phyloP scores from a whole-genome alignment of 2,113 vertebrate genomes.

The Glaucomys volans region DNA sequence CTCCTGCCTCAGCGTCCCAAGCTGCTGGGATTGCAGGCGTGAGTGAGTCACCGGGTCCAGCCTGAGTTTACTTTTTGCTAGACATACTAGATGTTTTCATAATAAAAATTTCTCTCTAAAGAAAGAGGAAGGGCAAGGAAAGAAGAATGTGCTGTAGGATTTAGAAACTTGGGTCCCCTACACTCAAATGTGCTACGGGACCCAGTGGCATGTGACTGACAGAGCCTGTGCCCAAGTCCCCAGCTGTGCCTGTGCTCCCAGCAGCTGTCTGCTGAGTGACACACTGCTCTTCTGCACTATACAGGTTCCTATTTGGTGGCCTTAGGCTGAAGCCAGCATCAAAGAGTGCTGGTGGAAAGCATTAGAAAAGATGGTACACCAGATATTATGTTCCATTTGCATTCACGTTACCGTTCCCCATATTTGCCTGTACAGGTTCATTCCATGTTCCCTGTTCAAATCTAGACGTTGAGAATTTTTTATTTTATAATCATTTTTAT shows the following conservation, averaged over 20 bases:
- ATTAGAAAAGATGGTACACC: too few species aligned
- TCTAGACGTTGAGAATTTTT: too few species aligned
- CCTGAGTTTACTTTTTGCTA: neutral
- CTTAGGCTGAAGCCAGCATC: too few species aligned
- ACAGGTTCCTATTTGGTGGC: neutral
- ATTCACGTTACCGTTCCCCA: too few species aligned
- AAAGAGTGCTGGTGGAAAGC: too few species aligned
- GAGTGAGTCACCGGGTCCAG: too few species aligned
- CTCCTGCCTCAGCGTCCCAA: too few species aligned
- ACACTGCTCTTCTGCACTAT: fast-evolving
- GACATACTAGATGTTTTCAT: neutral
- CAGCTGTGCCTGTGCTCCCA: fast-evolving
- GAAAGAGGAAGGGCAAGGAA: neutral
- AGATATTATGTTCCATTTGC: too few species aligned
- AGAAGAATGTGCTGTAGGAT: fast-evolving
- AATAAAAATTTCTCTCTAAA: neutral
- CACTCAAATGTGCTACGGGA: neutral
- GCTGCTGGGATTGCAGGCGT: too few species aligned
- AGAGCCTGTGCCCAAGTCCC: neutral
- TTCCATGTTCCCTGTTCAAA: too few species aligned
- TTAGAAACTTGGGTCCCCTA: neutral
- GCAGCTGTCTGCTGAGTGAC: fast-evolving
- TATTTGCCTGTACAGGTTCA: too few species aligned
- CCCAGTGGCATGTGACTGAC: neutral
- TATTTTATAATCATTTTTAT: too few species aligned